phyloP scores from a whole-genome alignment of 2,888 invertebrate genomes.

The Mesoligia furuncula region DNA sequence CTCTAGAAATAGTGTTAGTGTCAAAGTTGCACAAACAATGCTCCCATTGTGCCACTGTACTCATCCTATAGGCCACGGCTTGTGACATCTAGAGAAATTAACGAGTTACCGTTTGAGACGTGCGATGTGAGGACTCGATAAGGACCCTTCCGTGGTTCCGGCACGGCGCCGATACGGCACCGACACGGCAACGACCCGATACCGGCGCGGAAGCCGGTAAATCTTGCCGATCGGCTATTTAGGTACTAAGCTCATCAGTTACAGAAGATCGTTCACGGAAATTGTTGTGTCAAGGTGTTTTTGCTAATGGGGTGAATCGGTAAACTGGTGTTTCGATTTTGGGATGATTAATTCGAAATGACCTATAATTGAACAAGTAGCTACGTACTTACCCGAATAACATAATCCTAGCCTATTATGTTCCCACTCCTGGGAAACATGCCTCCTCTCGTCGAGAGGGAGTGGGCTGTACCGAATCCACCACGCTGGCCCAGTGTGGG shows the following conservation, averaged over 20 bases:
- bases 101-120: slow-evolving; percentile 83
- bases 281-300: slow-evolving; percentile 61
- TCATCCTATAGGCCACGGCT: slow-evolving; percentile 69
- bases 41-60: slow-evolving; percentile 63
- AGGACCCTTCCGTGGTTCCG: slow-evolving; percentile 79
- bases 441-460: not conserved
- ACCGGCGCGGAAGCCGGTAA: slow-evolving; percentile 68
- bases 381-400: no score
- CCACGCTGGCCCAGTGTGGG: not conserved
- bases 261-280: slow-evolving; percentile 55
- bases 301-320: slow-evolving; percentile 49
- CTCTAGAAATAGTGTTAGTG: not conserved
- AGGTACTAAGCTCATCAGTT: slow-evolving; percentile 61
- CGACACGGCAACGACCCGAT: slow-evolving; percentile 70
- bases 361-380: not conserved
- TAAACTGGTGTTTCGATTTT: slow-evolving; percentile 17
- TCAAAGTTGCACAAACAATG: not conserved
- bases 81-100: slow-evolving; percentile 84
- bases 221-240: slow-evolving; percentile 69
- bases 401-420: not conserved
- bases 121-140: slow-evolving; percentile 81
- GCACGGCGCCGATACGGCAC: slow-evolving; percentile 67
- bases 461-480: not conserved
- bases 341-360: slow-evolving; percentile 28
- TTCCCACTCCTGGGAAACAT: not conserved